These are phyloP conservation scores for Hozukius guyotensis DNA, from an alignment of 2,797 vertebrate genomes.

Conservation along the genomic window DNA sequence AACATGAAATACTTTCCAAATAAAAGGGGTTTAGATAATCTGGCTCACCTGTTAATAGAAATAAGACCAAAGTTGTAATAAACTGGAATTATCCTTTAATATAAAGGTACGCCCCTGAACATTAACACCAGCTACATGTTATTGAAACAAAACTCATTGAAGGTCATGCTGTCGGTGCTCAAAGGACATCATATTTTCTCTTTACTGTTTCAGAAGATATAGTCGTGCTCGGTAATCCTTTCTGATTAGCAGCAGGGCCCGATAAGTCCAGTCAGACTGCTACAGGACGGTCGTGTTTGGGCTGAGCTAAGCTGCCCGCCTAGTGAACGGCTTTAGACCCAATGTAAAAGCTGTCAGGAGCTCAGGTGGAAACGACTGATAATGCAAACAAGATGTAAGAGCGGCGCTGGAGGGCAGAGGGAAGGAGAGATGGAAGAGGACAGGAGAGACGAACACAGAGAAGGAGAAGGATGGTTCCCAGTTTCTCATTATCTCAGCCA, in stretches of 20 bases:
- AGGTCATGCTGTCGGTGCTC: conserved; percentile 46
- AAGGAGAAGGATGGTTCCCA: conserved; percentile 38
- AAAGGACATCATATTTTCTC: conserved; percentile 47
- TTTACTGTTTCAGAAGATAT: conserved; percentile 26
- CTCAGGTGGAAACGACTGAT: conserved; percentile 58
- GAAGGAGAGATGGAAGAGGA: conserved; percentile 50
- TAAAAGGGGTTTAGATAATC: not conserved
- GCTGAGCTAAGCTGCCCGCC: conserved; percentile 61
- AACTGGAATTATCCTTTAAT: not conserved
- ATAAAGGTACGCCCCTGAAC: not conserved
- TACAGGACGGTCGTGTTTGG: conserved; percentile 48
- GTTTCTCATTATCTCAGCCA: conserved; percentile 62
- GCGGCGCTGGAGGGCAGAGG: conserved; percentile 38
- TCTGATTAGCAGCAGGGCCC: conserved; percentile 60
- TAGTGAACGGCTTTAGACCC: conserved; percentile 51
- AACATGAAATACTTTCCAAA: not conserved
- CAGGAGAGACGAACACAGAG: conserved; percentile 5
- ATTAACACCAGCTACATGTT: conserved; percentile 14
- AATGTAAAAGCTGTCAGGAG: conserved; percentile 56
- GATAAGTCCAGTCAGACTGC: conserved; percentile 60
- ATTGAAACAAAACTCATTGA: conserved; percentile 40
- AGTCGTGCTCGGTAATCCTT: conserved; percentile 62
- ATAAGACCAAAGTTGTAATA: not conserved
- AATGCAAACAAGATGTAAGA: conserved; percentile 64
- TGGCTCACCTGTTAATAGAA: not conserved